phyloP scores from a whole-genome alignment of 2,888 invertebrate species.

The Meghimatium bilineatum region DNA sequence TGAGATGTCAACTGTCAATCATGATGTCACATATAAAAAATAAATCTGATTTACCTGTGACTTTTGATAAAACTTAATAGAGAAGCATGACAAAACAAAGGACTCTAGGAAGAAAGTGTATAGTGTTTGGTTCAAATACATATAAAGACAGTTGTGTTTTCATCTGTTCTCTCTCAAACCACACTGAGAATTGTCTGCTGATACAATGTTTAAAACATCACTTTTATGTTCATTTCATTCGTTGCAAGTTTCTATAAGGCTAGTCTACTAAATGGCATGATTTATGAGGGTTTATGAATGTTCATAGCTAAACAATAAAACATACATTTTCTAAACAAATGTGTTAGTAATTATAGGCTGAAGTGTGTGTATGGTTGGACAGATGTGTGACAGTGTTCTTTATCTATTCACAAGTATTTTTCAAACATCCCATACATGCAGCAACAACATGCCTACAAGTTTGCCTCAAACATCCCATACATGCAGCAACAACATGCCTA shows the following conservation, averaged over 20 bases:
- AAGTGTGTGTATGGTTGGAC: too few relatives aligned
- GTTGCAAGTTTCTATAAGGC: not conserved
- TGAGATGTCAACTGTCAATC: too few relatives aligned
- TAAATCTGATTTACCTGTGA: too few relatives aligned
- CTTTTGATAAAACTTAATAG: too few relatives aligned
- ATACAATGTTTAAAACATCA: not conserved
- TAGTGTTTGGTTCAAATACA: not conserved
- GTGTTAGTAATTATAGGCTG: not conserved
- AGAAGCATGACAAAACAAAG: not conserved
- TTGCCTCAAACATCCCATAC: too few relatives aligned
- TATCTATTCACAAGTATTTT: too few relatives aligned
- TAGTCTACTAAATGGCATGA: not conserved
- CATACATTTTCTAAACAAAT: not conserved
- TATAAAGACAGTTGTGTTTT: not conserved
- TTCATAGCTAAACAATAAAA: not conserved
- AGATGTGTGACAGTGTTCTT: too few relatives aligned
- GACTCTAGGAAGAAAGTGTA: not conserved
- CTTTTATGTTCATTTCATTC: not conserved
- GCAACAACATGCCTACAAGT: too few relatives aligned
- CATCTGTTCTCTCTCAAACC: not conserved
- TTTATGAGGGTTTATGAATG: not conserved
- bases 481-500: too few relatives aligned
- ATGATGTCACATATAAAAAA: too few relatives aligned
- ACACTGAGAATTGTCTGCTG: not conserved
- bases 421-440: too few relatives aligned